Evolutionary conservation across 2,113 vertebrate species (phyloP), one percentile per base, ranked within the genome.

Genomic region (Semicossyphus pulcher): DNA sequence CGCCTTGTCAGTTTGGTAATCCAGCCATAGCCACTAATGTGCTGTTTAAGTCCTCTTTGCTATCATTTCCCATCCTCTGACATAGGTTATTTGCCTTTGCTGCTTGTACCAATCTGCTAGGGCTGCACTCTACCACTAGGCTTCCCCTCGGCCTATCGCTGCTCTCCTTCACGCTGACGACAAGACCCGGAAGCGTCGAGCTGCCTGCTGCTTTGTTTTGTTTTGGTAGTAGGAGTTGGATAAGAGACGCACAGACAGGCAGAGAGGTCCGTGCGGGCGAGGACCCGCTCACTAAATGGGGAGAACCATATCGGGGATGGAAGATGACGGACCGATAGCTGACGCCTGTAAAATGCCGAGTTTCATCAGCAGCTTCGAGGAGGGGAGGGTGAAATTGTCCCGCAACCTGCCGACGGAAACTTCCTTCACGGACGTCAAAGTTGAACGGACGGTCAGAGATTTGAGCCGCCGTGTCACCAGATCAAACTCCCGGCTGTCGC

Each of bases 261-360:
- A 1, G 56, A 23, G 62, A 20, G 76, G 62, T 54, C 57, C 45
- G 49, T 20, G 29, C 62, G 57, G 67, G 57, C n/a, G 32, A 72
- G 48, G 31, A 75, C 1, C 14, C 60, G 80, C 87, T 83, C 80
- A 57, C 47, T 89, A 74, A 74, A 93, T 94, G 93, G 92, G 93
- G 91, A 91, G 92, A 85, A 73, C 56, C 44, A n/a, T 7, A 44
- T 69, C 84, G 86, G 95, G 94, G 74, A 97, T 96, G 97, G 97
- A 95, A 88, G 95, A 96, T 92, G 94, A 95, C 78, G 93, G 88
- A 86, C 89, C 91, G 63, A 72, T 86, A 87, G 74, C 80, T 39
- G 77, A 70, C 56, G 83, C 60, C 31, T 72, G 69, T 39, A 86
- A 70, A 23, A 94, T 91, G 92, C 92, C 92, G 34, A 90, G 82